These are phyloP conservation scores for Noctua janthe DNA, from an alignment of 2,888 invertebrate genomes.

Conservation along the genomic window DNA sequence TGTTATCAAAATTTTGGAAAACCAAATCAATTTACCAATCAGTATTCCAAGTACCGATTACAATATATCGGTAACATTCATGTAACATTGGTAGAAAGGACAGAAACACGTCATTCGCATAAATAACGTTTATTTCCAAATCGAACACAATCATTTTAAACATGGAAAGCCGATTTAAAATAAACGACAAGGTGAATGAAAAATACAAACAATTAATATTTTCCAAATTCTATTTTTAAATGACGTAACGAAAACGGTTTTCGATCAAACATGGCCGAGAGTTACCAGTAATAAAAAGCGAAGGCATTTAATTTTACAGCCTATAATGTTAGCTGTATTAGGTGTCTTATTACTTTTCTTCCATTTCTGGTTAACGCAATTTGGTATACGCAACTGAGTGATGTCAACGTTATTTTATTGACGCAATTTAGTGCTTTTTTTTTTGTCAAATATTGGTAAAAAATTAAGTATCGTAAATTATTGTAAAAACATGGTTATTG, in stretches of 20 bases:
- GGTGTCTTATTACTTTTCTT: conserved; percentile 68
- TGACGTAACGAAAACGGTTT: conserved; percentile 54
- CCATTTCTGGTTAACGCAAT: conserved; percentile 63
- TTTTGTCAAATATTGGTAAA: conserved; percentile 32
- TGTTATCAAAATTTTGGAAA: conserved; percentile 51
- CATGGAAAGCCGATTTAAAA: conserved; percentile 53
- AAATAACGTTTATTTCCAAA: conserved; percentile 50
- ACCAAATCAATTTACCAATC: conserved; percentile 36
- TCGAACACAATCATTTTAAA: conserved; percentile 45
- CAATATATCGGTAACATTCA: conserved; percentile 21
- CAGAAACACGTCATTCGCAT: conserved; percentile 38
- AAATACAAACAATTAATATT: conserved; percentile 47
- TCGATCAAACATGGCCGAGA: conserved; percentile 56
- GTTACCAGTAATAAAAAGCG: conserved; percentile 66
- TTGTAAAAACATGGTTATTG: conserved; percentile 38
- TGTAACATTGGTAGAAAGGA: conserved; percentile 31
- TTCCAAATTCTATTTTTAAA: conserved; percentile 55
- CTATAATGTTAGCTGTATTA: conserved; percentile 65
- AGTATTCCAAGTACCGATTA: conserved; percentile 32
- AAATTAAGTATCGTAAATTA: conserved; percentile 22
- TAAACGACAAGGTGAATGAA: conserved; percentile 42
- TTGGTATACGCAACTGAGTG: conserved; percentile 60
- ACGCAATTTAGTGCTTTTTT: conserved; percentile 37
- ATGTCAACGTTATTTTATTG: conserved; percentile 70
- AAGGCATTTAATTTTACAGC: conserved; percentile 70